Percentiles rank a stretch among this genome's conserved stretches.
Evolutionary conservation across 2,113 vertebrate species (phyloP).

Genomic region (Cercopithecus mona): DNA sequence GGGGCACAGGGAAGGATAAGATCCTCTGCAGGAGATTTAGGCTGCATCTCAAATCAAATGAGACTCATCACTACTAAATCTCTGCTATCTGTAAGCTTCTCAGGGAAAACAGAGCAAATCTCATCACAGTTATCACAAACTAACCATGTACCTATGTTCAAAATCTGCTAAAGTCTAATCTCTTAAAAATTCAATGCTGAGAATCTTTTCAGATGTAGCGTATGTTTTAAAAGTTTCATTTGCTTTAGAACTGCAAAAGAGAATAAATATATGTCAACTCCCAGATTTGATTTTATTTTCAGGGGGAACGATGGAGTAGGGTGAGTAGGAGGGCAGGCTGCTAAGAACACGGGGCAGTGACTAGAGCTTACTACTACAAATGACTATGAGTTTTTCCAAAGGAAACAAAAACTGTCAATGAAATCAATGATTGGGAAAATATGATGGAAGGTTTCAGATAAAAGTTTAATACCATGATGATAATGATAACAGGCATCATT

Average conservation of each 20-base stretch:
- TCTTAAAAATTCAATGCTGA: neutral
- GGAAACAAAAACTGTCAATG: neutral
- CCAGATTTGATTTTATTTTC: neutral
- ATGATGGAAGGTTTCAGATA: neutral
- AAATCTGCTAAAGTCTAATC: neutral
- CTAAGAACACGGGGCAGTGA: neutral
- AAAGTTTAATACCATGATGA: neutral
- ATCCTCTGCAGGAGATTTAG: neutral
- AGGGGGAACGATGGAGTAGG: neutral
- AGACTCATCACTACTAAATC: neutral
- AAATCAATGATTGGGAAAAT: neutral
- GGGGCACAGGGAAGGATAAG: neutral
- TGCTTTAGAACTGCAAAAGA: constrained; percentile 2
- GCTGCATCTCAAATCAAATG: neutral
- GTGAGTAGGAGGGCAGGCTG: neutral
- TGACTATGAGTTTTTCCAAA: neutral
- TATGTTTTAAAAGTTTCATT: neutral
- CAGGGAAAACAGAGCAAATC: neutral
- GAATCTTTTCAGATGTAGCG: neutral
- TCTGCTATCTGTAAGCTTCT: neutral
- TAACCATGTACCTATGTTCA: neutral
- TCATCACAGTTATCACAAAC: neutral
- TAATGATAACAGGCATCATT: neutral
- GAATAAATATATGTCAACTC: neutral
- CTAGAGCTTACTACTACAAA: neutral